A percentile compares a stretch with the other conserved stretches of the same genome.
These are phyloP conservation scores for Coreius guichenoti DNA, from an alignment of 2,797 vertebrate species.

Conservation along the genomic window DNA sequence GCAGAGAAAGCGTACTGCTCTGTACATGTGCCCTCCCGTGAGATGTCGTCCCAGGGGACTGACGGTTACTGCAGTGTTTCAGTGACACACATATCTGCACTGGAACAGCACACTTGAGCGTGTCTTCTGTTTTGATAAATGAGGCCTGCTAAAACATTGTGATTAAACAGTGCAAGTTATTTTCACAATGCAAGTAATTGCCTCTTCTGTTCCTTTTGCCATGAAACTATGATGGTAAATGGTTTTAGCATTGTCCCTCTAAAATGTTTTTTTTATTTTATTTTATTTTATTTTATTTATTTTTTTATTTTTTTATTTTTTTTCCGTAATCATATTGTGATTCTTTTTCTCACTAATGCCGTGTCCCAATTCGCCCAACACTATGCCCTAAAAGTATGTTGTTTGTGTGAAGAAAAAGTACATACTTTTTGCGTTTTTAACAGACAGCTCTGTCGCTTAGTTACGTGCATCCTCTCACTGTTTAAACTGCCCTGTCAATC, in stretches of 20 bases:
- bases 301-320: neutral
- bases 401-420: neutral
- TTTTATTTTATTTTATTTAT: neutral
- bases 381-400: too few species aligned
- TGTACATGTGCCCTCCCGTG: slow-evolving; percentile 4
- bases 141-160: neutral
- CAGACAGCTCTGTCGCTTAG: neutral
- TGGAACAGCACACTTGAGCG: neutral
- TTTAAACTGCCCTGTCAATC: too few species aligned
- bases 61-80: slow-evolving; percentile 11
- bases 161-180: slow-evolving; percentile 31
- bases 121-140: slow-evolving; percentile 23
- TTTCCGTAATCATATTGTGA: neutral
- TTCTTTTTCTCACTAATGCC: neutral
- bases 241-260: neutral
- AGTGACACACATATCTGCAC: slow-evolving; percentile 36
- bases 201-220: slow-evolving; percentile 23
- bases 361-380: too few species aligned
- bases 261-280: neutral
- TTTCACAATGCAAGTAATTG: slow-evolving; percentile 31
- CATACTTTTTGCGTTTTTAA: neutral
- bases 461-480: too few species aligned
- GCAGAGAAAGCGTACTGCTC: slow-evolving; percentile 43
- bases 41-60: slow-evolving; percentile 8
- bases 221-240: neutral